Conservation (phyloP, 2,113 vertebrate species). For the Trachemys scripta region DNA sequence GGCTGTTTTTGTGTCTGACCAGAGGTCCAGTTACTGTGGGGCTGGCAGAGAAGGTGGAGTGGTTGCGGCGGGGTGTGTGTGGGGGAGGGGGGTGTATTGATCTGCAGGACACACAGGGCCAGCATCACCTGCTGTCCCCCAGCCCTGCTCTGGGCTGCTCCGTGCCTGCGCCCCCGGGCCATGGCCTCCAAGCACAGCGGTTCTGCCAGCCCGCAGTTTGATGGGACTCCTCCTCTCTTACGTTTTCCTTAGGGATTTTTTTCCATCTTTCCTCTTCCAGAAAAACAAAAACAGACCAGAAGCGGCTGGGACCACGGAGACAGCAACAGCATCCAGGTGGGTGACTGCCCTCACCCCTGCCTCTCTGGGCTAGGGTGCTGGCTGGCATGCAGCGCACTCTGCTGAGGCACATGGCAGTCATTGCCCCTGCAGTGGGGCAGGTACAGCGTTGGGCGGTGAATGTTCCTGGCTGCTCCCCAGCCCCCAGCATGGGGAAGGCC, state of each 20-base stretch:
- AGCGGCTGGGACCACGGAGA: slow-evolving; percentile 88
- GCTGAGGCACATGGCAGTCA: background rate
- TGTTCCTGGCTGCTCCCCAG: accelerated
- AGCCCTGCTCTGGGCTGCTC: background rate
- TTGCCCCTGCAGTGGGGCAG: background rate
- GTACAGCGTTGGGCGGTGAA: background rate
- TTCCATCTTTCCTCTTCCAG: slow-evolving; percentile 56
- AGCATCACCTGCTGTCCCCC: background rate
- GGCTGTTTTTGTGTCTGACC: background rate
- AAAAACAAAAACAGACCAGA: slow-evolving; percentile 86
- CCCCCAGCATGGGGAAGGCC: background rate
- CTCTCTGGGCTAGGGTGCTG: accelerated
- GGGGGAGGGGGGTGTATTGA: accelerated
- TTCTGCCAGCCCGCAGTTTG: background rate
- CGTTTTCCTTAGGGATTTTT: background rate
- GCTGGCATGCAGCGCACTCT: background rate
- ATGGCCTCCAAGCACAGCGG: accelerated
- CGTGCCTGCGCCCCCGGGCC: background rate
- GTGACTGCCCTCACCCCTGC: background rate
- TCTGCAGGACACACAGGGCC: background rate
- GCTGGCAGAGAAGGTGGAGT: background rate
- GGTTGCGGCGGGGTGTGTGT: background rate
- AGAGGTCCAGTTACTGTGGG: background rate
- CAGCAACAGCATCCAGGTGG: slow-evolving; percentile 87
- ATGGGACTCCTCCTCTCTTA: background rate